A percentile compares a stretch with the other conserved stretches of the same genome.
phyloP scores from a whole-genome alignment of 2,113 vertebrate species.

The Hemicordylus capensis region DNA sequence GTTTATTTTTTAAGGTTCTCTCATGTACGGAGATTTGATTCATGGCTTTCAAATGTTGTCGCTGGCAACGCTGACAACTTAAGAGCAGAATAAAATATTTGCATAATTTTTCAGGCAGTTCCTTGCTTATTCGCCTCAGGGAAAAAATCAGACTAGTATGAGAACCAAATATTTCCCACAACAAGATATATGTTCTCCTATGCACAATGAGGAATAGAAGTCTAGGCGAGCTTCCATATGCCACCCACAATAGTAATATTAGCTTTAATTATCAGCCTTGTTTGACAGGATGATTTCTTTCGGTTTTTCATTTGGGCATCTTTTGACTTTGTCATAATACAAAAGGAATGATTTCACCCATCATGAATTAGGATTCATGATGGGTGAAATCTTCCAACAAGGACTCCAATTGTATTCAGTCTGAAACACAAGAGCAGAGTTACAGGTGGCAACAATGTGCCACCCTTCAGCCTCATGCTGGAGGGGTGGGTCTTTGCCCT shows the following conservation, averaged over 20 bases:
- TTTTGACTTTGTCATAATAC: background rate
- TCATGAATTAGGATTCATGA: too few species aligned
- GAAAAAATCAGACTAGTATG: background rate
- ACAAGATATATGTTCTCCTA: background rate
- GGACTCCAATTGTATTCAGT: too few species aligned
- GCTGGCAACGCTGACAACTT: background rate
- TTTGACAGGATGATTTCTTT: background rate
- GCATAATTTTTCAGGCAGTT: background rate
- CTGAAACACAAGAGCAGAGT: too few species aligned
- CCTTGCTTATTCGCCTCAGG: background rate
- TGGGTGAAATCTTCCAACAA: too few species aligned
- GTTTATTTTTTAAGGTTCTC: background rate
- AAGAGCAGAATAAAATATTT: background rate
- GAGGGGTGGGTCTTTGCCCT: too few species aligned
- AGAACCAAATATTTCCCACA: background rate
- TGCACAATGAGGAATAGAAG: background rate
- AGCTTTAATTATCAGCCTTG: background rate
- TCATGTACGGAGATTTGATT: background rate
- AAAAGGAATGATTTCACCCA: background rate
- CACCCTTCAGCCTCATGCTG: too few species aligned
- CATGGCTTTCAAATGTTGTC: background rate
- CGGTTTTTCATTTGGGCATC: background rate
- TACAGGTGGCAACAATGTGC: too few species aligned
- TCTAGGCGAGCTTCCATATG: background rate
- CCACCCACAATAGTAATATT: background rate